A percentile compares a stretch with the other conserved stretches of the same genome.
Evolutionary conservation across 2,797 vertebrate genomes (phyloP).

Genomic region (Rhodeus uyekii): DNA sequence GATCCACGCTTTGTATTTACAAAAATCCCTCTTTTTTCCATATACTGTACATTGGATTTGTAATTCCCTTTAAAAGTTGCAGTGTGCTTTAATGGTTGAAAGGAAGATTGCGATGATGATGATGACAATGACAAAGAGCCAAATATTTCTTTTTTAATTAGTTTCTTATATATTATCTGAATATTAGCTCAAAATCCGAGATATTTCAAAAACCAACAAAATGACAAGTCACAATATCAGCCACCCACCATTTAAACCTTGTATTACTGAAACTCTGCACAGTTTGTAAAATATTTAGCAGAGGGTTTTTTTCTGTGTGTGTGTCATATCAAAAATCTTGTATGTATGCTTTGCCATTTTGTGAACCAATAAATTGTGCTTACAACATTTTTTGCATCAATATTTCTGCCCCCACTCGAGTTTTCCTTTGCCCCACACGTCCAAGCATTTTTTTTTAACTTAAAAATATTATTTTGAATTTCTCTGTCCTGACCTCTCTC

Average conservation of each 20-base stretch:
- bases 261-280: constrained; percentile 91
- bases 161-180: constrained; percentile 39
- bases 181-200: constrained; percentile 30
- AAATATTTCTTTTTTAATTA: constrained; percentile 30
- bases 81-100: constrained; percentile 12
- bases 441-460: no score
- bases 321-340: constrained; percentile 96
- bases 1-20: neutral
- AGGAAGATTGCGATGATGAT: neutral
- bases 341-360: constrained; percentile 99
- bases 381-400: constrained; percentile 68
- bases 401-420: constrained; percentile 27
- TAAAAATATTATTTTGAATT: no score
- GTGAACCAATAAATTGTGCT: constrained; percentile 99
- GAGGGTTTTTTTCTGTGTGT: constrained; percentile 86
- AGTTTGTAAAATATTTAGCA: constrained; percentile 94
- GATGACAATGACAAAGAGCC: neutral
- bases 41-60: neutral
- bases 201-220: constrained; percentile 64
- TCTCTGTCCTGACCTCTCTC: no score
- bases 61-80: constrained; percentile 8
- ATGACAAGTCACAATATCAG: constrained; percentile 30
- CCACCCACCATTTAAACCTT: constrained; percentile 85
- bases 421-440: neutral
- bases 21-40: neutral